These are phyloP conservation scores for Sabellastarte sp. DNA, from an alignment of 2,888 invertebrate species.

Conservation along the genomic window DNA sequence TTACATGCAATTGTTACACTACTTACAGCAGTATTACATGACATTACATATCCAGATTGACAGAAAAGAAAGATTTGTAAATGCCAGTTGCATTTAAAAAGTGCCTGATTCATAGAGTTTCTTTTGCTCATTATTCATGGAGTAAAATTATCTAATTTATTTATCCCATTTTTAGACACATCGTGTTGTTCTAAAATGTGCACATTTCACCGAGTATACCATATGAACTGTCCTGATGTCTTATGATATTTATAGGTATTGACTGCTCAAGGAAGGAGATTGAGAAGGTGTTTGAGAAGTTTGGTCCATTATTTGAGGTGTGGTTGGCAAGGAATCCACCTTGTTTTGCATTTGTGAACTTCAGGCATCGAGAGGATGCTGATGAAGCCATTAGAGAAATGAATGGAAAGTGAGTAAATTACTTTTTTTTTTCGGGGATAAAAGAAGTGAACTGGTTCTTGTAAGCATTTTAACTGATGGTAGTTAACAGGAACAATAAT, in stretches of 20 bases:
- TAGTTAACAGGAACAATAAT: neutral
- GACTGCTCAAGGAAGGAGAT: conserved; percentile 47
- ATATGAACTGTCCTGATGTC: too few relatives aligned
- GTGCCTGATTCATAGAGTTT: too few relatives aligned
- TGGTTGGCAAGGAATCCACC: conserved; percentile 67
- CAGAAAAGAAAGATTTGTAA: too few relatives aligned
- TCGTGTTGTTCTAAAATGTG: too few relatives aligned
- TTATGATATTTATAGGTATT: neutral
- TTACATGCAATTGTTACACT: too few relatives aligned
- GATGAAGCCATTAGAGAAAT: conserved; percentile 79
- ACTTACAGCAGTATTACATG: too few relatives aligned
- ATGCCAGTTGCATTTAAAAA: too few relatives aligned
- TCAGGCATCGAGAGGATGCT: conserved; percentile 65
- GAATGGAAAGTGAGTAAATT: conserved; percentile 68
- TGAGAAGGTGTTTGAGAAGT: conserved; percentile 64
- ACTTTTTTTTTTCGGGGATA: neutral
- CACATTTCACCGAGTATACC: too few relatives aligned
- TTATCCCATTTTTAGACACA: too few relatives aligned
- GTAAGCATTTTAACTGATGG: neutral
- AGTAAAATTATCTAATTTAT: too few relatives aligned
- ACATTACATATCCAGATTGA: too few relatives aligned
- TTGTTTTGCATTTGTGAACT: conserved; percentile 68
- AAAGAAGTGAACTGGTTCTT: neutral
- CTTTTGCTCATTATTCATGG: too few relatives aligned
- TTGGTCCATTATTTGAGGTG: conserved; percentile 64